Conservation (phyloP, 1,140 invertebrate genomes). For the Hormaphis cornu region DNA sequence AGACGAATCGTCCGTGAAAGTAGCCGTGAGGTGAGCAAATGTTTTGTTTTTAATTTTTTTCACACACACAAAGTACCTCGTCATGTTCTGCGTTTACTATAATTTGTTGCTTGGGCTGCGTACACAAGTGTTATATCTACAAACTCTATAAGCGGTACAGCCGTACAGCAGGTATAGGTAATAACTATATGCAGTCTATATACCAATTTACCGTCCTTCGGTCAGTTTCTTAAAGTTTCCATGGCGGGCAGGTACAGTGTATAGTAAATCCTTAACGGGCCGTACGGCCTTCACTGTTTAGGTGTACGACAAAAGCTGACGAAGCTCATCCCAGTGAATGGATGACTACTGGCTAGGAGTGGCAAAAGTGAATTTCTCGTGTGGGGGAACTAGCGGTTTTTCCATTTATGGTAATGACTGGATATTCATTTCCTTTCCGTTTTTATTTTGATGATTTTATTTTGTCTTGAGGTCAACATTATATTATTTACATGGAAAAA, state of each 20-base stretch:
- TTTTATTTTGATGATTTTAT: neutral
- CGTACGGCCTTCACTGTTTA: slow-evolving; percentile 1
- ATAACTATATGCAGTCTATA: neutral
- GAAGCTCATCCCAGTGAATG: neutral
- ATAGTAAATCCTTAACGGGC: slow-evolving; percentile 8
- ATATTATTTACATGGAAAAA: no score
- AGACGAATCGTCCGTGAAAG: slow-evolving; percentile 34
- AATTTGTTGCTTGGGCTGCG: no score
- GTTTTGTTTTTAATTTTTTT: neutral
- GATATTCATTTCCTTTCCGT: slow-evolving; percentile 10
- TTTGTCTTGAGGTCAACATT: neutral
- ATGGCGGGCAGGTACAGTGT: no score
- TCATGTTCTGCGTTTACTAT: no score
- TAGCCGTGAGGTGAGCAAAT: slow-evolving; percentile 33
- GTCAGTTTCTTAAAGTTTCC: neutral
- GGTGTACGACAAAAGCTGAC: neutral
- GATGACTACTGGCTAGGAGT: slow-evolving; percentile 6
- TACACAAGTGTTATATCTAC: no score
- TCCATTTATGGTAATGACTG: slow-evolving; percentile 21
- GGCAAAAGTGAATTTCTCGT: slow-evolving; percentile 20
- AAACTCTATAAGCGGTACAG: no score
- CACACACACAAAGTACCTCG: no score
- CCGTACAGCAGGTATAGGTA: no score
- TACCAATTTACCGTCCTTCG: neutral
- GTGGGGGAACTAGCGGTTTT: slow-evolving; percentile 25